Evolutionary conservation across 2,888 invertebrate species (phyloP).

Genomic region (Heliconius ismenius): DNA sequence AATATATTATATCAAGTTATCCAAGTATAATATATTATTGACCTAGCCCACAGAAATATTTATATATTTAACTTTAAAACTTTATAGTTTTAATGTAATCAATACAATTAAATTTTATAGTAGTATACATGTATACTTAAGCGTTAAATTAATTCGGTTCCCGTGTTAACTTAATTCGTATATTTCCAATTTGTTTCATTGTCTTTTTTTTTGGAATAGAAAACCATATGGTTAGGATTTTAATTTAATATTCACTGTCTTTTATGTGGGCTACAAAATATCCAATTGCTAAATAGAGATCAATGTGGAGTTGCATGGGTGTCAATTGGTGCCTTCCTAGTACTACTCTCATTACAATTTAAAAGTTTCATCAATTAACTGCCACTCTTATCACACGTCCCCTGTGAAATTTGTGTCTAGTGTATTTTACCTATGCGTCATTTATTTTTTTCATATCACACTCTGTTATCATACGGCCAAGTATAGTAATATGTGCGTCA

Average conservation of each 20-base stretch:
- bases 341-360: constrained; percentile 27
- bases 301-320: constrained; percentile 30
- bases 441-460: constrained; percentile 5
- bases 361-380: constrained; percentile 31
- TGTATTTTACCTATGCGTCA: not conserved
- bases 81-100: not conserved
- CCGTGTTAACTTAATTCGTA: not conserved
- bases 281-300: constrained; percentile 11
- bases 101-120: not conserved
- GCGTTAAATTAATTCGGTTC: not conserved
- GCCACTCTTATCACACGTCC: constrained; percentile 30
- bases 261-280: not conserved
- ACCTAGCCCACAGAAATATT: not conserved
- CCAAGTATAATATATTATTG: not conserved
- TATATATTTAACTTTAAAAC: no score
- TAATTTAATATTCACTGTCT: no score
- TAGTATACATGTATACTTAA: not conserved
- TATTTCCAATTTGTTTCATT: not conserved
- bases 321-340: constrained; percentile 35
- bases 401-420: not conserved
- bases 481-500: not conserved
- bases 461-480: not conserved
- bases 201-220: not conserved
- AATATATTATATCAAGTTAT: not conserved
- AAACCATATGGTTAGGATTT: not conserved